Percentiles rank a stretch among this genome's conserved stretches.
Evolutionary conservation across 2,113 vertebrate genomes (phyloP).

Genomic region (Brachyhypopomus occidentalis): DNA sequence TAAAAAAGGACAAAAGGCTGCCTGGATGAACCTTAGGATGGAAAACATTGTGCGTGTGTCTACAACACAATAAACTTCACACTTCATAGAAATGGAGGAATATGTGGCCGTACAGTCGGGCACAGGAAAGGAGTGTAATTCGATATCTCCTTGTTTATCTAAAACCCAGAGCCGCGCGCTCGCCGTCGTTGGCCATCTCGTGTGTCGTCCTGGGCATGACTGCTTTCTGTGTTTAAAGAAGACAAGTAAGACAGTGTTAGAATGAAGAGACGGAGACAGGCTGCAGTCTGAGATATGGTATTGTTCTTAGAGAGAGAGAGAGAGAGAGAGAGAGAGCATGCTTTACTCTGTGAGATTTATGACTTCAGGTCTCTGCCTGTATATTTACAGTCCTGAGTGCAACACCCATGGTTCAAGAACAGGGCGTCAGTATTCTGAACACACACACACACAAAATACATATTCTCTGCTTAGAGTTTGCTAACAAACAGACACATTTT

Average conservation of each 20-base stretch:
- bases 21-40: slow-evolving; percentile 6
- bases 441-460: slow-evolving; percentile 14
- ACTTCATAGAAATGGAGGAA: slow-evolving; percentile 21
- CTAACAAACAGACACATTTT: slow-evolving; percentile 37
- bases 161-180: slow-evolving; percentile 26
- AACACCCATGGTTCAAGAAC: slow-evolving; percentile 77
- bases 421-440: slow-evolving; percentile 69
- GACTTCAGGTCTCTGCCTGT: slow-evolving; percentile 80
- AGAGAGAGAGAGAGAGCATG: slow-evolving; percentile 71
- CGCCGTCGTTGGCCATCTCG: slow-evolving; percentile 21
- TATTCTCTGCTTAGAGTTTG: slow-evolving; percentile 17
- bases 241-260: slow-evolving; percentile 46
- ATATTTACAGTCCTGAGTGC: slow-evolving; percentile 97
- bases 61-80: slow-evolving; percentile 33
- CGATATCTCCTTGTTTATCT: slow-evolving; percentile 37
- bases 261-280: slow-evolving; percentile 29
- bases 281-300: slow-evolving; percentile 37
- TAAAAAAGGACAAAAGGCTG: not conserved
- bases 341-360: slow-evolving; percentile 87
- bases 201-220: slow-evolving; percentile 37
- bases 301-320: slow-evolving; percentile 35
- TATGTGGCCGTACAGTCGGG: not conserved
- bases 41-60: slow-evolving; percentile 38
- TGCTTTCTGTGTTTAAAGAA: slow-evolving; percentile 44
- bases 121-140: slow-evolving; percentile 16